Evolutionary conservation across 2,797 vertebrate species (phyloP), one percentile per base, ranked within the genome.

Genomic region (Tapera naevia): DNA sequence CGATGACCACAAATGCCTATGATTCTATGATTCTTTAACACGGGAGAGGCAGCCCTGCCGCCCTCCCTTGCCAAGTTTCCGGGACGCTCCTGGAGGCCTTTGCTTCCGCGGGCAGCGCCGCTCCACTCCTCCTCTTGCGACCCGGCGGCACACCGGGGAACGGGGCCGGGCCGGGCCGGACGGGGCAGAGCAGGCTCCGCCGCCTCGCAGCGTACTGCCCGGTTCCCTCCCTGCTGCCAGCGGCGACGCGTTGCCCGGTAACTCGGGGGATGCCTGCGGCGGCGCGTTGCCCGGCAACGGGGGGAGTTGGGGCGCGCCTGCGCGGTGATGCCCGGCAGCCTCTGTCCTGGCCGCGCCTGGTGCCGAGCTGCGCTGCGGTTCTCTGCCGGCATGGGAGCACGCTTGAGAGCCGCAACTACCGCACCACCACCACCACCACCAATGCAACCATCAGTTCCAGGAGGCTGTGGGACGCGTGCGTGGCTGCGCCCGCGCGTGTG

Each of bases 201-300:
- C 65, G 46, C 60, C 46, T 9, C 37, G n/a, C n/a, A n/a, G n/a
- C n/a, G n/a, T 30, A 8, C 50, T 10, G 30, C 28, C 17, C n/a
- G 27, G 62, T 24, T 39, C 10, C 22, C 43, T 22, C 14, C 33
- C 57, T 32, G 46, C 54, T 5, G 70, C 39, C 60, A 50, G 56
- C 32, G 13, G 80, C 25, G 8, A 33, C 43, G n/a, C 22, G 89
- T 89, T 94, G 73, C 93, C 54, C 27, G 69, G 88, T 69, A 89
- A 91, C 73, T n/a, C n/a, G n/a, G n/a, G n/a, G n/a, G n/a, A n/a
- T n/a, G n/a, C n/a, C n/a, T n/a, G n/a, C n/a, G n/a, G n/a, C n/a
- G n/a, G n/a, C n/a, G n/a, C n/a, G n/a, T n/a, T n/a, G n/a, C n/a
- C n/a, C n/a, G n/a, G n/a, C n/a, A n/a, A n/a, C n/a, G 17, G 16